These are phyloP conservation scores for Stegodyphus mimosarum DNA, from an alignment of 1,140 invertebrate genomes.

Conservation along the genomic window DNA sequence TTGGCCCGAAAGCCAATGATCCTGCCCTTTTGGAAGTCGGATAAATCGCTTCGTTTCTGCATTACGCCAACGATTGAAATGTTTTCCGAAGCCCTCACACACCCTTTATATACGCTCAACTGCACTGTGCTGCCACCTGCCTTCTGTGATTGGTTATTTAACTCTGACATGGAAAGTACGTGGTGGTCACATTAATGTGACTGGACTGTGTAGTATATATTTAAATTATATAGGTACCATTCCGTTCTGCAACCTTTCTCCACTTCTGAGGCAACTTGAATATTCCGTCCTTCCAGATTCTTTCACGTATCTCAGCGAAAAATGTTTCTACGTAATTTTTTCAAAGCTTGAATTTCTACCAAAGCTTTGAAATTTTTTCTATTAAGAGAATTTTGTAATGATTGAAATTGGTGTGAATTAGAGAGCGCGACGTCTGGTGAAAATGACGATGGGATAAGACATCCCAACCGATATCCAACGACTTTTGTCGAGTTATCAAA, in stretches of 20 bases:
- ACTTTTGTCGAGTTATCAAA: slow-evolving; percentile 65
- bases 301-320: slow-evolving; percentile 12
- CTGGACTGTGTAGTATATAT: too few species aligned
- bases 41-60: too few species aligned
- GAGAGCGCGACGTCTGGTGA: slow-evolving; percentile 68
- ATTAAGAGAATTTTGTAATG: slow-evolving; percentile 18
- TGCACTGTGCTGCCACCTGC: too few species aligned
- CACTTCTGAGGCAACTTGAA: not conserved
- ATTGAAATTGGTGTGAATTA: slow-evolving; percentile 68
- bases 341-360: too few species aligned
- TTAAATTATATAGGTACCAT: slow-evolving; percentile 15
- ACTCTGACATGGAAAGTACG: too few species aligned
- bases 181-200: too few species aligned
- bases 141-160: too few species aligned
- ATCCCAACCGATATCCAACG: slow-evolving; percentile 65
- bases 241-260: slow-evolving; percentile 5
- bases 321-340: not conserved
- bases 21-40: too few species aligned
- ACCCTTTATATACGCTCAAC: too few species aligned
- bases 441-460: slow-evolving; percentile 69
- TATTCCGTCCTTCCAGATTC: slow-evolving; percentile 2
- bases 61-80: too few species aligned
- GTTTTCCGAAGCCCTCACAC: too few species aligned
- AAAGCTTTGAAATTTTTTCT: not conserved
- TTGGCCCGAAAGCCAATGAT: too few species aligned